Percentiles rank a stretch among this genome's conserved stretches.
These are phyloP conservation scores for Diloba caeruleocephala DNA, from an alignment of 2,888 invertebrate genomes.

Conservation along the genomic window DNA sequence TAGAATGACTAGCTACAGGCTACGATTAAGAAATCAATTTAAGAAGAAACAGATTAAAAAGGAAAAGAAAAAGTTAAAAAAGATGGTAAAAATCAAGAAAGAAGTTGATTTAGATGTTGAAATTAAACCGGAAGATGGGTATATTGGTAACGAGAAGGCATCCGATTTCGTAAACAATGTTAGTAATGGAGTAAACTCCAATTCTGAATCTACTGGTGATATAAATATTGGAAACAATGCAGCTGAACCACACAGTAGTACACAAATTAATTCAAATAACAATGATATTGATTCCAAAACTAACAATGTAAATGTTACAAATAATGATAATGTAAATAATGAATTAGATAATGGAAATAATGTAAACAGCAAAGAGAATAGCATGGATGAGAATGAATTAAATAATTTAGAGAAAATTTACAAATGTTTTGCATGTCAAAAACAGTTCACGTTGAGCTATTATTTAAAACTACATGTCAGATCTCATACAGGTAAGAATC, in stretches of 20 bases:
- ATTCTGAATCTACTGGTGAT: conserved; percentile 14
- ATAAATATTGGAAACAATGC: conserved; percentile 7
- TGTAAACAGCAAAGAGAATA: conserved; percentile 28
- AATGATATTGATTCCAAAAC: conserved; percentile 8
- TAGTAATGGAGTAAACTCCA: conserved; percentile 7
- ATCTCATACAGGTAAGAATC: conserved; percentile 79
- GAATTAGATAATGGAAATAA: conserved; percentile 14
- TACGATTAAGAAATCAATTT: conserved; percentile 73
- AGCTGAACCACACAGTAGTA: neutral
- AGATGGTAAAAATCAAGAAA: conserved; percentile 62
- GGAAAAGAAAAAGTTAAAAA: conserved; percentile 71
- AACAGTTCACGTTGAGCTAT: conserved; percentile 81
- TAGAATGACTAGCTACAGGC: conserved; percentile 79
- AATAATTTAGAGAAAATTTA: conserved; percentile 77
- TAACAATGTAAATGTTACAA: neutral
- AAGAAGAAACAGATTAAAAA: conserved; percentile 74
- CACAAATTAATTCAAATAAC: conserved; percentile 2
- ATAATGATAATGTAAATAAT: neutral
- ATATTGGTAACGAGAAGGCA: conserved; percentile 76
- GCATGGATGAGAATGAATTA: conserved; percentile 43
- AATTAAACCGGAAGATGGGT: conserved; percentile 83
- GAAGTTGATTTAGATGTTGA: conserved; percentile 65
- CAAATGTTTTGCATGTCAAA: conserved; percentile 82
- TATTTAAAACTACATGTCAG: conserved; percentile 82
- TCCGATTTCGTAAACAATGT: conserved; percentile 55